These are phyloP conservation scores for Carduelis carduelis DNA, from an alignment of 2,797 vertebrate genomes.

Conservation along the genomic window DNA sequence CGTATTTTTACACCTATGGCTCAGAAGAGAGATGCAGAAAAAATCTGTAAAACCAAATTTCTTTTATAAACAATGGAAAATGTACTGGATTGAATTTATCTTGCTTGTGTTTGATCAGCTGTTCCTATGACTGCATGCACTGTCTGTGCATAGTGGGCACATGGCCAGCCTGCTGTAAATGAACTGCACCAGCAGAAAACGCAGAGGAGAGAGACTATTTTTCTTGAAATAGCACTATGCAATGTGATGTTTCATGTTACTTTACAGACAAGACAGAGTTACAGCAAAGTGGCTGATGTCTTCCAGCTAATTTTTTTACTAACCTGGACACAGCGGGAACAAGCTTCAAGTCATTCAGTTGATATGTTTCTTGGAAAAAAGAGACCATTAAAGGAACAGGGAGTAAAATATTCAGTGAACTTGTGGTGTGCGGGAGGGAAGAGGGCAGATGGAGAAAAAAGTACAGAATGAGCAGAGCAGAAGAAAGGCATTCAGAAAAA, in stretches of 20 bases:
- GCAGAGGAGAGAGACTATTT: not conserved
- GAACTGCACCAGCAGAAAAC: not conserved
- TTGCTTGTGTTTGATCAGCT: slow-evolving; percentile 2
- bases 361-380: not conserved
- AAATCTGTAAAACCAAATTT: slow-evolving; percentile 22
- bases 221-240: not conserved
- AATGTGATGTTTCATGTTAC: not conserved
- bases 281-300: not conserved
- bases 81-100: not conserved
- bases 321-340: not conserved
- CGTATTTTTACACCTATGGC: not conserved
- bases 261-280: not conserved
- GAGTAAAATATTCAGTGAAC: not conserved
- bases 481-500: not conserved
- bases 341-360: not conserved
- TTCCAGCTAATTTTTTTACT: not conserved
- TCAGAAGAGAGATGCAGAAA: not conserved
- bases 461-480: not conserved
- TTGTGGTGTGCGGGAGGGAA: not conserved
- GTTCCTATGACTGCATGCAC: not conserved
- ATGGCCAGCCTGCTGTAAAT: not conserved
- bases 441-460: not conserved
- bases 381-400: not conserved
- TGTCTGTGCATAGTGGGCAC: not conserved
- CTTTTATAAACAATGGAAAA: slow-evolving; percentile 18